Base-by-base conservation (phyloP, 2,888 invertebrate species). In the Nycteola revayana region DNA sequence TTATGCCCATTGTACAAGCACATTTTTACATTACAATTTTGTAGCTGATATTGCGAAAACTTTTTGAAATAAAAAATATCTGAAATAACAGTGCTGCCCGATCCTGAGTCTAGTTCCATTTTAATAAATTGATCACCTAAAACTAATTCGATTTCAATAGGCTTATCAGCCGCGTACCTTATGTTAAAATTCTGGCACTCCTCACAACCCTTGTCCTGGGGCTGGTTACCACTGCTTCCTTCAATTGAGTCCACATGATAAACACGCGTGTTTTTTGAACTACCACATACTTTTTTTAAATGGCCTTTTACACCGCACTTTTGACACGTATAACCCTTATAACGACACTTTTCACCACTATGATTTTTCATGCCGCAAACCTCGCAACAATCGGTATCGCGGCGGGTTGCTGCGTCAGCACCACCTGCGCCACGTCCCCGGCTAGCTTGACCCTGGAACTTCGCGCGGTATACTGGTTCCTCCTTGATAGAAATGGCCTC, bases 271-370 rank as follows among this genome's bases (percentile, higher is more conserved):
- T n/a, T n/a, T n/a, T n/a, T n/a, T n/a, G n/a, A n/a, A n/a, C 25
- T 21, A 24, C 10, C 10, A 10, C 9, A 2, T 3, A 28, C 7
- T 21, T 21, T 21, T 7, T 21, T 21, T 21, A 21, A 21, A 36
- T 52, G 55, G 4, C 52, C 59, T 24, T 46, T 49, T 6, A 20
- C 30, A 18, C 44, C 43, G 22, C 51, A 53, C 24, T 48, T 48
- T 34, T 40, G 9, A 28, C 51, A 53, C 9, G 14, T 24, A 26
- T 53, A 52, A 2, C 10, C 17, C 32, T 47, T 46, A 17, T 30
- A 57, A 8, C 45, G 48, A 20, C 57, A 53, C 17, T 40, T 40
- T 1, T 25, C 36, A 2, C 21, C 11, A 3, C 3, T 21, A 3
- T 25, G 25, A 7, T 25, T 25, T n/a, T 10, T 25, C n/a, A 25